Evolutionary conservation across 2,888 invertebrate genomes (phyloP).

Genomic region (Ormyrus rosae): DNA sequence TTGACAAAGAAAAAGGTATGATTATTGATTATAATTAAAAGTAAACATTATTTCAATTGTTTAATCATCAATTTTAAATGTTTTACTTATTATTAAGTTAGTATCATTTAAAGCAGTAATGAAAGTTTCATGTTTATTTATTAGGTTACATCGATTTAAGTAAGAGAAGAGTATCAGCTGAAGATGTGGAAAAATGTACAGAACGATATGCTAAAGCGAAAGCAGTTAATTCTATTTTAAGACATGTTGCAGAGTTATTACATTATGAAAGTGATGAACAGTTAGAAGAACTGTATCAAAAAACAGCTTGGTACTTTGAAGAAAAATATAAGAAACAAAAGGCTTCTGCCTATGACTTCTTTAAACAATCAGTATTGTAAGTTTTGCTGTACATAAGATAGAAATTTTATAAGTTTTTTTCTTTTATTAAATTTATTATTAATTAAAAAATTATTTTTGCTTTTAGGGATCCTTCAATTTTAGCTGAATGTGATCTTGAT

Average conservation of each 20-base stretch:
- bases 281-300: slow-evolving; percentile 95
- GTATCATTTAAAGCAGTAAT: neutral
- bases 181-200: slow-evolving; percentile 98
- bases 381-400: slow-evolving; percentile 69
- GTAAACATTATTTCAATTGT: neutral
- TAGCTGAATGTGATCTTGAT: slow-evolving; percentile 97
- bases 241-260: slow-evolving; percentile 97
- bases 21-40: neutral
- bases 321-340: slow-evolving; percentile 96
- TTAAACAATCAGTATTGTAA: slow-evolving; percentile 98
- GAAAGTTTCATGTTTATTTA: neutral
- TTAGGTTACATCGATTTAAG: slow-evolving; percentile 98
- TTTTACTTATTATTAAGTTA: neutral
- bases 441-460: neutral
- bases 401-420: slow-evolving; percentile 60
- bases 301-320: slow-evolving; percentile 99
- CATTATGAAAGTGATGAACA: slow-evolving; percentile 94
- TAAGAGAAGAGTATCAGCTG: slow-evolving; percentile 97
- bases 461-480: slow-evolving; percentile 91
- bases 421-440: slow-evolving; percentile 13
- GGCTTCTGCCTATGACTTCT: slow-evolving; percentile 97
- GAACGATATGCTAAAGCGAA: slow-evolving; percentile 99
- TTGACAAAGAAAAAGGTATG: slow-evolving; percentile 98
- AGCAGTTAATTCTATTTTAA: slow-evolving; percentile 97
- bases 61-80: neutral